Evolutionary conservation across 2,888 invertebrate species (phyloP).

Genomic region (Julus scanicus): DNA sequence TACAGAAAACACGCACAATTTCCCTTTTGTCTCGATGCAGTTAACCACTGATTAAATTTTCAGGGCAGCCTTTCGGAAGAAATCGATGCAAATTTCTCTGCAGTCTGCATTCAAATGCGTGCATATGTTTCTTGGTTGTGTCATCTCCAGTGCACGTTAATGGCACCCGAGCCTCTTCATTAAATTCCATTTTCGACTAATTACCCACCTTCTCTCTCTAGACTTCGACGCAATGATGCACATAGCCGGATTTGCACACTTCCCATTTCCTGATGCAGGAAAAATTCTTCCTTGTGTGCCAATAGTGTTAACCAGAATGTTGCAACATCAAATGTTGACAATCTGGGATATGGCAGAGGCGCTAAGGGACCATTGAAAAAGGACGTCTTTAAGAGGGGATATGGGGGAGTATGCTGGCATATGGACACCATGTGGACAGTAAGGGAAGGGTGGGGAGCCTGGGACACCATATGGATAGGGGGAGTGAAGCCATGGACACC

Average conservation of each 20-base stretch:
- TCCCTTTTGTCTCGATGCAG: not conserved
- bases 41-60: not conserved
- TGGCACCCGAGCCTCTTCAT: constrained; percentile 11
- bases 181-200: constrained; percentile 19
- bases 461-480: too few species aligned
- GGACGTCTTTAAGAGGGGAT: too few species aligned
- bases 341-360: not conserved
- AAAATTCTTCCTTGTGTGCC: not conserved
- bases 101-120: not conserved
- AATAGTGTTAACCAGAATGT: not conserved
- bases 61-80: not conserved
- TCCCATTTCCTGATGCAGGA: not conserved
- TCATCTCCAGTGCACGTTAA: not conserved
- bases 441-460: too few species aligned
- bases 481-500: too few species aligned
- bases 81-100: not conserved
- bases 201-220: not conserved
- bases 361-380: not conserved
- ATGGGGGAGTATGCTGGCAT: too few species aligned
- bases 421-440: too few species aligned
- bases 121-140: not conserved
- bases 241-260: not conserved
- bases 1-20: not conserved
- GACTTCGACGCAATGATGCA: not conserved
- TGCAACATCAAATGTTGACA: not conserved